phyloP scores from a whole-genome alignment of 2,113 vertebrate species.

The Vimba vimba region DNA sequence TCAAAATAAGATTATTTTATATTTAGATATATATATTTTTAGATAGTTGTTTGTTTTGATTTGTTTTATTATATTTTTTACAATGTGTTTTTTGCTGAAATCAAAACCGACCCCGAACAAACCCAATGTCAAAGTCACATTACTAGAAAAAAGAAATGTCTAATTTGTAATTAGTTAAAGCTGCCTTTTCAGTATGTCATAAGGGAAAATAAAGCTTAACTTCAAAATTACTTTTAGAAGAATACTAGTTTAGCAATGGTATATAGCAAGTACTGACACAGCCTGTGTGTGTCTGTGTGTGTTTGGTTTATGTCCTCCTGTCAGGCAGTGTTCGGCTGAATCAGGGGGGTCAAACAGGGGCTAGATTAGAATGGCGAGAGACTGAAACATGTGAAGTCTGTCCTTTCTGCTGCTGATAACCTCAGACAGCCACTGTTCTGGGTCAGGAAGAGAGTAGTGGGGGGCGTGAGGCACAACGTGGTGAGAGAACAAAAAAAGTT shows the following conservation, averaged over 20 bases:
- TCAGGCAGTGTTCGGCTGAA: slow-evolving; percentile 13
- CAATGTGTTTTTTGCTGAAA: background rate
- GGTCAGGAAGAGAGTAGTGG: slow-evolving; percentile 30
- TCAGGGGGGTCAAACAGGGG: slow-evolving; percentile 35
- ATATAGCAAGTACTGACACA: background rate
- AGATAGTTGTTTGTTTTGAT: background rate
- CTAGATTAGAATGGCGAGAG: slow-evolving; percentile 17
- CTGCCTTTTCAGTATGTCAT: background rate
- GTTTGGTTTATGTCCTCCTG: background rate
- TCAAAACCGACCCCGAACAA: background rate
- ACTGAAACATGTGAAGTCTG: slow-evolving; percentile 4
- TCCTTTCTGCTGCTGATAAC: slow-evolving; percentile 33
- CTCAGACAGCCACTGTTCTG: slow-evolving; percentile 18
- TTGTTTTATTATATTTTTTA: background rate
- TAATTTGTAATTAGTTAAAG: background rate
- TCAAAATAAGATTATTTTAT: background rate
- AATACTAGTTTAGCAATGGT: background rate
- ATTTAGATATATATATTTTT: background rate
- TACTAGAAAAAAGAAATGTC: background rate
- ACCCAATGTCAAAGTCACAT: background rate
- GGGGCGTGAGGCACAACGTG: slow-evolving; percentile 8
- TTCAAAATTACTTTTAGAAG: background rate
- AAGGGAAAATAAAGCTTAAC: background rate
- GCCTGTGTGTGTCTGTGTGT: background rate
- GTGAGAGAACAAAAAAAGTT: slow-evolving; percentile 44